Evolutionary conservation across 2,888 invertebrate genomes (phyloP).

Genomic region (Dilophus febrilis): DNA sequence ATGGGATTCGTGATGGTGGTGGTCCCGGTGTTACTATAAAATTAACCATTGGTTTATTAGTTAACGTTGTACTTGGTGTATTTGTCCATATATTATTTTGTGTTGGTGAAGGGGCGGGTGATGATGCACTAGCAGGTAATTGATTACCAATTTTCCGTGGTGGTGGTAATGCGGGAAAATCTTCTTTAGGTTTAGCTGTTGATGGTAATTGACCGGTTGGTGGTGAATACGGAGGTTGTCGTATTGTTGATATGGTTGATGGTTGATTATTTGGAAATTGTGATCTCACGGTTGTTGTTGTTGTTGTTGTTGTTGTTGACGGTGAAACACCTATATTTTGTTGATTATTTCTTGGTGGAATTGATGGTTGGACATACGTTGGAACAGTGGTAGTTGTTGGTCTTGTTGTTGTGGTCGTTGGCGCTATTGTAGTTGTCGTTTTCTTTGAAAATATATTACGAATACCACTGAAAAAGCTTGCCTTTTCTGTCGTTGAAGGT

Average conservation of each 20-base stretch:
- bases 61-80: background rate
- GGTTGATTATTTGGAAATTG: conserved; percentile 8
- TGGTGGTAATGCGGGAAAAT: background rate
- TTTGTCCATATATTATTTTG: background rate
- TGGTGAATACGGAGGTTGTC: conserved; percentile 13
- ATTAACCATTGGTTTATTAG: background rate
- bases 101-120: background rate
- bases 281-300: background rate
- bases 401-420: conserved; percentile 12
- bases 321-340: conserved; percentile 3
- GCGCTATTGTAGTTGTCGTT: conserved; percentile 6
- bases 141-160: conserved; percentile 8
- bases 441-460: background rate
- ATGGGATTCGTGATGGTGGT: background rate
- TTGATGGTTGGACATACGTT: conserved; percentile 11
- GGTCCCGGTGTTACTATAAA: background rate
- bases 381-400: conserved; percentile 7
- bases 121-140: conserved; percentile 10
- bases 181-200: background rate
- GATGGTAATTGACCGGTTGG: background rate
- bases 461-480: conserved; percentile 1
- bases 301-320: conserved; percentile 1
- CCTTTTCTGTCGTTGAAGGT: background rate
- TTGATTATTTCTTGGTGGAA: background rate
- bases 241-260: conserved; percentile 14